Evolutionary conservation across 2,797 vertebrate species (phyloP), one percentile per base, ranked within the genome.

Genomic region (Falco naumanni): DNA sequence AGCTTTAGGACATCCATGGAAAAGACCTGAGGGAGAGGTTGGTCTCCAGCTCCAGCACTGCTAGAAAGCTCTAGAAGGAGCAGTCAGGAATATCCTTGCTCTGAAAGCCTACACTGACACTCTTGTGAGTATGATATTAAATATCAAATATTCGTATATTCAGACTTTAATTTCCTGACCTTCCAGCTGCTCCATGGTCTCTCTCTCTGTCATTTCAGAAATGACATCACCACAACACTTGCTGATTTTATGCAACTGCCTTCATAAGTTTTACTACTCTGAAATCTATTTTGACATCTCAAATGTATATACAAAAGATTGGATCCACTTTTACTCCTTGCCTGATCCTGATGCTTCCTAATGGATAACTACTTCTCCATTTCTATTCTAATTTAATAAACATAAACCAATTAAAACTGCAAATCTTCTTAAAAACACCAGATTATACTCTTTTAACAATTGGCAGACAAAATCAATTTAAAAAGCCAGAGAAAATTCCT

Each of bases 391-490:
- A 53, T 60, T 84, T 43, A 72, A 41, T 31, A 41, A 25, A 11
- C 26, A 39, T 26, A 79, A 63, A 65, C 20, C 12, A 76, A 28
- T 29, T n/a, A 84, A 84, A 71, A 43, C 13, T 47, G 29, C 8
- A 61, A 65, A 84, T 48, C 29, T 17, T 50, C 50, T 39, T 39
- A n/a, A 92, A 90, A 72, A 14, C 21, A 68, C n/a, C 6, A 66
- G 13, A 6, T 68, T 24, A 29, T 11, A 33, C 6, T 19, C 12
- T 66, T 79, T 56, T 31, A 87, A 53, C 47, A 53, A 76, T 1
- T 1, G 1, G 26, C 17, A 51, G 3, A 45, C 4, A 22, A 57
- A 84, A 31, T n/a, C 0, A 1, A 16, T 20, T 41, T 10, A 45
- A 69, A 33, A 72, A 56, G 43, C 39, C n/a, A 15, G 33, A 3